These are phyloP conservation scores for Nemotelus nigrinus DNA, from an alignment of 2,888 invertebrate species.

Conservation along the genomic window DNA sequence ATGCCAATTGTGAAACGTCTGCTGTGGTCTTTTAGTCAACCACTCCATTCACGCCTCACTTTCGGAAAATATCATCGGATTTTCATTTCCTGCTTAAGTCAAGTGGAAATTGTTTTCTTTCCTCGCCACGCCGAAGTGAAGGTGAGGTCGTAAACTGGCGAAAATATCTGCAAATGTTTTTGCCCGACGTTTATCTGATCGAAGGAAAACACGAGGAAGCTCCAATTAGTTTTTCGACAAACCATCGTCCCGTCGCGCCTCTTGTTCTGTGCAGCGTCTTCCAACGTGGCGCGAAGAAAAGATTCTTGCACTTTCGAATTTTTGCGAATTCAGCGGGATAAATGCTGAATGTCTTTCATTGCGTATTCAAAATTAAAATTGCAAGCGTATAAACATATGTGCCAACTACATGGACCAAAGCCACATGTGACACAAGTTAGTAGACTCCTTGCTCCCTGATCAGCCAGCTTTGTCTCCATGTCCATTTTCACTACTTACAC, in stretches of 20 bases:
- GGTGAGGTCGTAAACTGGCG: not conserved
- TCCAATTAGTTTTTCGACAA: constrained; percentile 6
- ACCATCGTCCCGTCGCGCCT: not conserved
- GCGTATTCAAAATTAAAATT: too few relatives aligned
- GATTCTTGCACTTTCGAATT: not conserved
- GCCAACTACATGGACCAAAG: too few relatives aligned
- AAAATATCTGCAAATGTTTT: not conserved
- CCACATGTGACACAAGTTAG: too few relatives aligned
- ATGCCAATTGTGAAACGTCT: too few relatives aligned
- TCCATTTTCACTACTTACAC: not conserved
- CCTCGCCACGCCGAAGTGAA: not conserved
- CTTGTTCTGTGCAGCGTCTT: not conserved
- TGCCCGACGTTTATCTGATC: not conserved
- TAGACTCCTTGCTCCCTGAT: too few relatives aligned
- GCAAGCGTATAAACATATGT: too few relatives aligned
- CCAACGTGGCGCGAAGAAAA: not conserved
- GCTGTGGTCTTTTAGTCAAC: not conserved
- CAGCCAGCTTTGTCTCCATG: not conserved
- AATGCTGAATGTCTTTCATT: not conserved
- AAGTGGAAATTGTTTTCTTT: not conserved
- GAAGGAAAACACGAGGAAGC: not conserved
- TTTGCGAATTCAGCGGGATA: constrained; percentile 7
- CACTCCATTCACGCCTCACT: not conserved
- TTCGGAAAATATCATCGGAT: not conserved
- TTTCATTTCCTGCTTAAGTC: not conserved